Base-by-base conservation (phyloP, 2,113 vertebrate species). In the Plotosus lineatus region DNA sequence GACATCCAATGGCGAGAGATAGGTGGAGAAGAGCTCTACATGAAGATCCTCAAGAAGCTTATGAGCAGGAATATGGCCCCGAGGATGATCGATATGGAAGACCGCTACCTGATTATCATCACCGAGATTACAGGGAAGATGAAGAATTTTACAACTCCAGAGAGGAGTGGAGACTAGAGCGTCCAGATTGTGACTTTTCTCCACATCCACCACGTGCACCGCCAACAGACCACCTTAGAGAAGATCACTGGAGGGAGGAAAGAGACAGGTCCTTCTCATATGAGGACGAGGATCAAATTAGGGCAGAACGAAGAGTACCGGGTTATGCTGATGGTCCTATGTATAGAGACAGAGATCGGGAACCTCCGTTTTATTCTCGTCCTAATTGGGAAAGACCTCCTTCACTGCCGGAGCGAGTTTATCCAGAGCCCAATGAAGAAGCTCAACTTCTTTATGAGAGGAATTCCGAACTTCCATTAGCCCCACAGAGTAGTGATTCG, bases 231-330 rank as follows among this genome's bases (percentile, higher is more conserved):
- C 92, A 90, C 82, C 95, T 94, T 14, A 93, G 91, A 86, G 95
- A 97, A 48, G 93, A 95, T 6, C 92, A 88, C 23, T 97, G 97
- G 96, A 88, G 89, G 76, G 94, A 96, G 0, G 95, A 95, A 55
- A 91, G 94, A 86, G 94, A 93, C 58, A 91, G 94, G 88, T 92
- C 93, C 53, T 94, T 95, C 88, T 86, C 89, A 9, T 95, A 93
- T 86, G 95, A 97, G 81, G 93, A 95, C 84, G 94, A 93, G 69
- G 89, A 94, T 71, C 87, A 91, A 77, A 92, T 94, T 63, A 94
- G 95, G 72, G 94, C 94, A 2, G 96, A 96, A 75, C 89, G 96
- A 71, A 93, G 95, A 87, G 91, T 95, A 83, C 92, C 92, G 77
- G 95, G 97, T 61, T 98, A 95, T 89, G 89, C 93, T 28, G 95